A percentile compares a stretch with the other conserved stretches of the same genome.
Conservation (phyloP, 2,113 vertebrate genomes). For the Callithrix jacchus region DNA sequence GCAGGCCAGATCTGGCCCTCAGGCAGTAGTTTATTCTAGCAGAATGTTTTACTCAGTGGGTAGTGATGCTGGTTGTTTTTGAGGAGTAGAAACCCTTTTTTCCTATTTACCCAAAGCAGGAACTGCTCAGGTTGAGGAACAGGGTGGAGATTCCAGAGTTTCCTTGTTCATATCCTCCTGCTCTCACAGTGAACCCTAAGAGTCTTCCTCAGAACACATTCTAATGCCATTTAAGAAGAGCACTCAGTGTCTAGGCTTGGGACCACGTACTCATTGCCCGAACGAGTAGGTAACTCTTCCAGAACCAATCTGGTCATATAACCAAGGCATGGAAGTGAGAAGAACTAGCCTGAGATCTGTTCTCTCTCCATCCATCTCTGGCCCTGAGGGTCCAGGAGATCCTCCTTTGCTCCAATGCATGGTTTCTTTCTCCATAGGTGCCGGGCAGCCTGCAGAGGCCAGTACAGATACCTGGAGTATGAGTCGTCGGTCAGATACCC, state of each 20-base stretch:
- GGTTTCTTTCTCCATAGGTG: slow-evolving; percentile 68
- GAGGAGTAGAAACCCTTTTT: background rate
- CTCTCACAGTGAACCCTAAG: background rate
- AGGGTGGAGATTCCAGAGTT: background rate
- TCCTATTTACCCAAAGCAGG: background rate
- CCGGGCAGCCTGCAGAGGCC: slow-evolving; percentile 85
- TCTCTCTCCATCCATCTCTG: background rate
- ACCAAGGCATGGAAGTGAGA: background rate
- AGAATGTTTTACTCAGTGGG: background rate
- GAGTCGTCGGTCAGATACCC: slow-evolving; percentile 62
- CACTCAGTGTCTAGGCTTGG: background rate
- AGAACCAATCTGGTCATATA: background rate
- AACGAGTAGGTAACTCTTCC: background rate
- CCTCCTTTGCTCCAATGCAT: background rate
- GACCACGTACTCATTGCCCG: background rate
- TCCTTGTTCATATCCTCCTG: background rate
- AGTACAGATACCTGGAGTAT: slow-evolving; percentile 56
- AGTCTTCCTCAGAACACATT: background rate
- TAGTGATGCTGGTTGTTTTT: background rate
- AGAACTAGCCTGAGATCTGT: background rate
- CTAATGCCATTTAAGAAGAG: background rate
- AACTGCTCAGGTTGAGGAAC: background rate
- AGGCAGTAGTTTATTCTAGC: background rate
- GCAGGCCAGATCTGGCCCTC: background rate
- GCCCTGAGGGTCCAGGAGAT: too few relatives aligned